These are phyloP conservation scores for Hestina assimilis DNA, from an alignment of 1,140 invertebrate species.

Conservation along the genomic window DNA sequence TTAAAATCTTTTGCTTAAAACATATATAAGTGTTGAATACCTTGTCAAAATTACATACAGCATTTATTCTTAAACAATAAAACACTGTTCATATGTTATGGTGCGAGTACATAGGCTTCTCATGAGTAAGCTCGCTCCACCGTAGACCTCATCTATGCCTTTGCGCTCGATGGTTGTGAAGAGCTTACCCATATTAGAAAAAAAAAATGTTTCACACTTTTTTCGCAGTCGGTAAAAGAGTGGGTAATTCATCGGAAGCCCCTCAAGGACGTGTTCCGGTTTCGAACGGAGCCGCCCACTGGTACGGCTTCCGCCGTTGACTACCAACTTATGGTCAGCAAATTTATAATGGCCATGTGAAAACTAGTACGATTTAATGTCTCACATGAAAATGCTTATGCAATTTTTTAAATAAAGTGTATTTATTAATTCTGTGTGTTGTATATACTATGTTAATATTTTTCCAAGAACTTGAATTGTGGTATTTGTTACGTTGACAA, in stretches of 20 bases:
- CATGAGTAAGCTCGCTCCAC: no score
- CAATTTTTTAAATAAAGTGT: no score
- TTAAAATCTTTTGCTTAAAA: no score
- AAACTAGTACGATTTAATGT: not conserved
- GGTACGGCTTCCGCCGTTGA: conserved; percentile 58
- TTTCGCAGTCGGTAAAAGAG: conserved; percentile 20
- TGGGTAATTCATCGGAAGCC: conserved; percentile 64
- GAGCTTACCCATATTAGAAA: no score
- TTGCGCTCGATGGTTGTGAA: no score
- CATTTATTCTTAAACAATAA: not conserved
- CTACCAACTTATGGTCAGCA: conserved; percentile 36
- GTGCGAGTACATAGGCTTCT: not conserved
- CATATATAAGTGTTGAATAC: no score
- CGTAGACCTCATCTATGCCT: no score
- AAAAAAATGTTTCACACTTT: not conserved
- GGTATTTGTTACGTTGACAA: no score
- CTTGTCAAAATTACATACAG: not conserved
- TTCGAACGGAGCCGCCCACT: conserved; percentile 46
- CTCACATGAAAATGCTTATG: no score
- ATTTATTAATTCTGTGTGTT: no score
- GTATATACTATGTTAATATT: no score
- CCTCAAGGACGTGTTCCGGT: conserved; percentile 65
- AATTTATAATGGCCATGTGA: conserved; percentile 17
- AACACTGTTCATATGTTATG: not conserved
- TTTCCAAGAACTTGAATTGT: no score